phyloP scores from a whole-genome alignment of 2,113 vertebrate genomes.

The Peromyscus leucopus region DNA sequence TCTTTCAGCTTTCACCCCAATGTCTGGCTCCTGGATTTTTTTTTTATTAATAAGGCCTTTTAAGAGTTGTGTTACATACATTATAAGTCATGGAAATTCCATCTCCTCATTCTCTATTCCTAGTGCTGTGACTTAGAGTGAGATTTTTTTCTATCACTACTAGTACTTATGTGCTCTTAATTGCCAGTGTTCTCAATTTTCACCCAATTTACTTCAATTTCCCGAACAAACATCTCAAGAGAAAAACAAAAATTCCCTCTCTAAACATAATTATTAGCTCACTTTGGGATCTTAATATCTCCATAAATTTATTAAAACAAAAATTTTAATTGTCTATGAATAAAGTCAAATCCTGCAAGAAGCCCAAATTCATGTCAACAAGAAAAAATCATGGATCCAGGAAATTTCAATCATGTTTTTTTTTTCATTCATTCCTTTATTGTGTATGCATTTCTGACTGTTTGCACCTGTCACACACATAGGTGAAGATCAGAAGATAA shows the following conservation, averaged over 20 bases:
- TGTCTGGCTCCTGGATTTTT: too few relatives aligned
- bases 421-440: not conserved
- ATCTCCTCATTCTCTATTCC: not conserved
- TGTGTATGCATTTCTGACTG: not conserved
- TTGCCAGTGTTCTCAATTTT: conserved; percentile 11
- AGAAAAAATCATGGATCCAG: not conserved
- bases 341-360: conserved; percentile 12
- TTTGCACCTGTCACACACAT: not conserved
- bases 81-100: not conserved
- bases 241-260: not conserved
- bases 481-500: not conserved
- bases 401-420: not conserved
- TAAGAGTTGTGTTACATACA: not conserved
- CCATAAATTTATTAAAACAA: not conserved
- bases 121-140: not conserved
- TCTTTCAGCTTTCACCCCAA: too few relatives aligned
- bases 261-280: conserved; percentile 7
- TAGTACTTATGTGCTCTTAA: not conserved
- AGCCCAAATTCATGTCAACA: not conserved
- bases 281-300: not conserved
- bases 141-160: not conserved
- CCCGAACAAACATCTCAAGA: not conserved
- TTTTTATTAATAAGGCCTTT: too few relatives aligned
- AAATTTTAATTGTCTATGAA: conserved; percentile 2
- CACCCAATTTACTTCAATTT: not conserved